Evolutionary conservation across 1,140 invertebrate species (phyloP), one percentile per base, ranked within the genome.

Genomic region (Tyrophagus putrescentiae): DNA sequence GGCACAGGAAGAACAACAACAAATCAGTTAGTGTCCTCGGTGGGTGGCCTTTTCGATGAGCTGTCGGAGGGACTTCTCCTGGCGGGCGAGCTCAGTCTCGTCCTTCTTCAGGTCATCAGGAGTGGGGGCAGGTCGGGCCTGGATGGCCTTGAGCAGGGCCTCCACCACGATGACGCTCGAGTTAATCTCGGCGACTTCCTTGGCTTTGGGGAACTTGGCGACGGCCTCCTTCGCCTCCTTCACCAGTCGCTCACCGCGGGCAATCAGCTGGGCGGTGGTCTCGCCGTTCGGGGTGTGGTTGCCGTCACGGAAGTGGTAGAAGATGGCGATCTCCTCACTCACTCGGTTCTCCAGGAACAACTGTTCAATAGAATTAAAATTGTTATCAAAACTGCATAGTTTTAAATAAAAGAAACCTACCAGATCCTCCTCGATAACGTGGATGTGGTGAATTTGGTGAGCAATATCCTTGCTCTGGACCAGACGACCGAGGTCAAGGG

Each of bases 101-200:
- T 48, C 7, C 7, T 48, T 48, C 18, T 48, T 48, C 7, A 48
- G 18, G 18, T 48, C 45, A 48, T 7, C 18, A 25, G 45, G 45
- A 39, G n/a, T n/a, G n/a, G n/a, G n/a, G n/a, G n/a, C n/a, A n/a
- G n/a, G 36, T 21, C 31, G 23, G 18, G 45, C 7, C 31, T 48
- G 7, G 45, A 48, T 48, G 45, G 45, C 18, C 7, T 6, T 18
- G 18, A 48, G 23, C 45, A 48, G 31, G 7, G 45, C 45, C 18
- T 48, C 45, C 23, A 48, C 18, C 13, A 48, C 45, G 18, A 48
- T 48, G 18, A 48, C 18, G 21, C 31, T 29, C 23, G 7, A 7
- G 45, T 48, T 48, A 29, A 48, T 48, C 23, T 48, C 45, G 31
- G 13, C 45, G 7, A 48, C 45, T 48, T 48, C 45, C 18, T 48